Conservation (phyloP, 2,888 invertebrate species). For the Elysia crispata region DNA sequence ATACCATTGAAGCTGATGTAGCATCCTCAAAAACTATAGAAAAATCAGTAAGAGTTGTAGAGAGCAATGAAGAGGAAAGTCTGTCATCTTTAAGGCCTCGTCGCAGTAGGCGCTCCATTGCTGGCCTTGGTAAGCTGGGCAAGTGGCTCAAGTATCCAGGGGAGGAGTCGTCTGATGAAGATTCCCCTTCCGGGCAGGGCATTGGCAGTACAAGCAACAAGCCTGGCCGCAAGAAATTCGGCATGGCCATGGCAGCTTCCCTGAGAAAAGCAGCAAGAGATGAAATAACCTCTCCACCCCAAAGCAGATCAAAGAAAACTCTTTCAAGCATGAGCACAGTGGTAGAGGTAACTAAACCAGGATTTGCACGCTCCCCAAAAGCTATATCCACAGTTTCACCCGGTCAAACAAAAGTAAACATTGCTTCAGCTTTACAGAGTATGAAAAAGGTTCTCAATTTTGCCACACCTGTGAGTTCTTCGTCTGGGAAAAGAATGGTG, state of each 20-base stretch:
- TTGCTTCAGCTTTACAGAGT: too few species aligned
- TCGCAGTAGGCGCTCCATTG: conserved; percentile 30
- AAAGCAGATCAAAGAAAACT: neutral
- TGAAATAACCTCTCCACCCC: conserved; percentile 44
- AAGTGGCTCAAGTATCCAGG: conserved; percentile 50
- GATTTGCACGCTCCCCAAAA: too few species aligned
- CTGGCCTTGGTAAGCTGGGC: conserved; percentile 40
- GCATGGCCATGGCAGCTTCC: conserved; percentile 48
- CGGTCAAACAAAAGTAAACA: too few species aligned
- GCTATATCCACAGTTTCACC: too few species aligned
- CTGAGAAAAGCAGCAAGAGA: conserved; percentile 46
- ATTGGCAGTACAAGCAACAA: conserved; percentile 22
- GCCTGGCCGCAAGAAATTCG: conserved; percentile 39
- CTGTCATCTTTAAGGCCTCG: conserved; percentile 25
- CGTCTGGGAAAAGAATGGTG: too few species aligned
- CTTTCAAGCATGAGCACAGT: too few species aligned
- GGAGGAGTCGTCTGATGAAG: conserved; percentile 44
- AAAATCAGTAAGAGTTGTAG: neutral
- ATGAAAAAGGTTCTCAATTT: too few species aligned
- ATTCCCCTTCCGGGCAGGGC: conserved; percentile 5
- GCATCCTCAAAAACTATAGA: neutral
- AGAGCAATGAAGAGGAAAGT: neutral
- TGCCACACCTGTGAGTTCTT: too few species aligned
- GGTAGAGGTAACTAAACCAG: too few species aligned
- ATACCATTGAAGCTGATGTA: neutral